Evolutionary conservation across 2,113 vertebrate species (phyloP).

Genomic region (Grallaria varia): DNA sequence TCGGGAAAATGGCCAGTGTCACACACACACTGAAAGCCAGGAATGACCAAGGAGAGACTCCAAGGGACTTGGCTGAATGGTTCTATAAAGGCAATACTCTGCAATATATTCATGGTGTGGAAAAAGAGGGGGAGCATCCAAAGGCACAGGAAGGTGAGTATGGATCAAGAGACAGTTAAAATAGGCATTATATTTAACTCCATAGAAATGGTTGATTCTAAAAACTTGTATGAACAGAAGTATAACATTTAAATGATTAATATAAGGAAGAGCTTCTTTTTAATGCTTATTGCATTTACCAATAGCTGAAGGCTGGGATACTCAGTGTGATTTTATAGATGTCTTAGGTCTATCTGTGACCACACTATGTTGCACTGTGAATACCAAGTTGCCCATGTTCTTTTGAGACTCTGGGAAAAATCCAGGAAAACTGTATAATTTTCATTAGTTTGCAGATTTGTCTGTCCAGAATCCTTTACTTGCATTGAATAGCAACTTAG

Average conservation of each 20-base stretch:
- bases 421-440: neutral
- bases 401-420: neutral
- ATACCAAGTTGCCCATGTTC: neutral
- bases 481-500: neutral
- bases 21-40: constrained; percentile 67
- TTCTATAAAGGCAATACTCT: constrained; percentile 77
- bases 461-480: neutral
- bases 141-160: constrained; percentile 73
- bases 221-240: neutral
- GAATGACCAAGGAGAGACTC: constrained; percentile 79
- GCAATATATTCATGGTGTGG: constrained; percentile 66
- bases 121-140: constrained; percentile 47
- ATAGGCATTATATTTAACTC: neutral
- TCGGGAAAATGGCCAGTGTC: constrained; percentile 66
- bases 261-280: neutral
- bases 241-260: neutral
- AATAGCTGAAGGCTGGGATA: neutral
- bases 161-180: neutral
- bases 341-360: neutral
- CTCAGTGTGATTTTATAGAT: neutral
- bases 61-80: constrained; percentile 75
- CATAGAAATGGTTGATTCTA: neutral
- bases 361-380: neutral
- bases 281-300: neutral
- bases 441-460: neutral